These are phyloP conservation scores for Gyrodactylus salaris DNA, from an alignment of 1,140 invertebrate genomes.

Conservation along the genomic window DNA sequence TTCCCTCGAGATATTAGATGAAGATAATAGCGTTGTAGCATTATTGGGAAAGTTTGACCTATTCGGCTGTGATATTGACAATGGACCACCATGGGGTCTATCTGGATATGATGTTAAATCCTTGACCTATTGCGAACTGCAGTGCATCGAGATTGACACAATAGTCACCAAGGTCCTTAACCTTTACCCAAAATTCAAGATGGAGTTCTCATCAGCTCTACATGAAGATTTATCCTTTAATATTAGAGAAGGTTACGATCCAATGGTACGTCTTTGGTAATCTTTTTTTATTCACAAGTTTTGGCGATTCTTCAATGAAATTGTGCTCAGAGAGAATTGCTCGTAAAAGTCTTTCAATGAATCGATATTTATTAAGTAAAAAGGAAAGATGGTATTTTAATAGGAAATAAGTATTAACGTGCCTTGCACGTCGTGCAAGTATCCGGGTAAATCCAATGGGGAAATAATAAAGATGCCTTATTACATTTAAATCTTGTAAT, in stretches of 20 bases:
- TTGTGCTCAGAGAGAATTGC: too few species aligned
- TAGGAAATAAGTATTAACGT: too few species aligned
- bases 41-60: conserved; percentile 14
- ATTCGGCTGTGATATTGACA: not conserved
- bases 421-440: too few species aligned
- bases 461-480: too few species aligned
- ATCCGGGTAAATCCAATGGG: too few species aligned
- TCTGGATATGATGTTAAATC: conserved; percentile 71
- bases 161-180: conserved; percentile 44
- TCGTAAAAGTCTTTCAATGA: too few species aligned
- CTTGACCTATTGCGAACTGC: conserved; percentile 68
- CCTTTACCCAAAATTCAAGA: conserved; percentile 60
- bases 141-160: conserved; percentile 57
- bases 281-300: too few species aligned
- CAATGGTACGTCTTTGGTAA: not conserved
- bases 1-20: conserved; percentile 16
- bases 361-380: too few species aligned
- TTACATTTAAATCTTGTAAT: too few species aligned
- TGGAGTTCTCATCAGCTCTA: conserved; percentile 56
- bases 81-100: conserved; percentile 8
- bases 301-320: too few species aligned
- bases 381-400: too few species aligned
- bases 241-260: conserved; percentile 37
- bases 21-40: conserved; percentile 17
- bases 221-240: conserved; percentile 79